Evolutionary conservation across 2,113 vertebrate species (phyloP).

Genomic region (Arvicanthis niloticus): DNA sequence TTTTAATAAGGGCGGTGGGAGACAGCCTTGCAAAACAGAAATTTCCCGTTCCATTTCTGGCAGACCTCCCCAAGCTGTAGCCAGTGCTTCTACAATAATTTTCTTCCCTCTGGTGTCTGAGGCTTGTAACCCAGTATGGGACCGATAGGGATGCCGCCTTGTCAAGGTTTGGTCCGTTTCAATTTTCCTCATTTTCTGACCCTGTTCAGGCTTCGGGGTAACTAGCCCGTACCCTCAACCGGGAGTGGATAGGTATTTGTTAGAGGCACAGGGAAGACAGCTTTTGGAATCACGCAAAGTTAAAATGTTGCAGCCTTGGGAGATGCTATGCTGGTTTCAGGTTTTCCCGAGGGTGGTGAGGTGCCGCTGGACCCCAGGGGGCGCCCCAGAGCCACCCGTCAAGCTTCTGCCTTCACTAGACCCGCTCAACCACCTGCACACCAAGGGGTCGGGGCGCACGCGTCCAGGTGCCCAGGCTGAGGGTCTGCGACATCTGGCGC

Average conservation of each 20-base stretch:
- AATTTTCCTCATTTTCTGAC: neutral
- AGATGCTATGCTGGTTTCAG: neutral
- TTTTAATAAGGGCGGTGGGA: neutral
- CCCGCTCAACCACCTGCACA: neutral
- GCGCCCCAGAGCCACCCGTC: conserved; percentile 71
- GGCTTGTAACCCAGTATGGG: conserved; percentile 54
- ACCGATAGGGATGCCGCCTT: conserved; percentile 10
- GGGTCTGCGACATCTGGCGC: neutral
- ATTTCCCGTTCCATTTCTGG: neutral
- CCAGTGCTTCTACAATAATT: neutral
- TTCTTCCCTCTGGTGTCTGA: conserved; percentile 24
- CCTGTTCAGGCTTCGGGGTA: neutral
- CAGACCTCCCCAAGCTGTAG: neutral
- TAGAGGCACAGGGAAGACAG: neutral
- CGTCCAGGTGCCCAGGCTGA: neutral
- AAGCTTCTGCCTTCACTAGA: neutral
- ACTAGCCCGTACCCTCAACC: neutral
- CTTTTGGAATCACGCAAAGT: conserved; percentile 61
- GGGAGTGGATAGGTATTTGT: neutral
- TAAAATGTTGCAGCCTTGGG: conserved; percentile 46
- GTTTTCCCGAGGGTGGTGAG: conserved; percentile 32
- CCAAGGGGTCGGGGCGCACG: neutral
- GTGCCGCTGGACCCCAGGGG: conserved; percentile 74
- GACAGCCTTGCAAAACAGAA: neutral
- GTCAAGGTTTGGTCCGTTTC: conserved; percentile 1